Evolutionary conservation across 2,113 vertebrate genomes (phyloP), one percentile per base, ranked within the genome.

Genomic region (Turdus rufiventris): DNA sequence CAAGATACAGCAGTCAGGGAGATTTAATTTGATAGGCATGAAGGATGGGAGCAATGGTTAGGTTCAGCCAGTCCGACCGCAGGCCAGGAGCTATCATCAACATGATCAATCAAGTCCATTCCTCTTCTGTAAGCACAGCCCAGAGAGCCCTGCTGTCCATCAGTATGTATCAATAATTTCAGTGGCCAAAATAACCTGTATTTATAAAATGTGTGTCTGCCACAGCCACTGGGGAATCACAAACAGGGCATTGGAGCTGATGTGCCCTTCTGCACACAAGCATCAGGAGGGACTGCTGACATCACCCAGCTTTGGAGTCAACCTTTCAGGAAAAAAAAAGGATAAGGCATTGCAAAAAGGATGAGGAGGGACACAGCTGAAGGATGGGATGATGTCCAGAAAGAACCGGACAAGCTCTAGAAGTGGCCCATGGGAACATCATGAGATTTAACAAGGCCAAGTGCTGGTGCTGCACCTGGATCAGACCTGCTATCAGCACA

Each of bases 401-500:
- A 14, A 5, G 13, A 77, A 3, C 8, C 14, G 7, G 29, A 60
- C 19, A 29, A 61, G 9, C 9, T 34, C 5, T 2, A 26, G n/a
- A 19, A 40, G 6, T 40, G 16, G 14, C 5, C 6, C 18, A n/a
- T 7, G 14, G 38, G 24, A 74, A 34, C 5, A 14, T 10, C 1
- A 60, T 21, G 16, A 14, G 2, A 3, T 3, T 40, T 31, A 60
- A n/a, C 7, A 53, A 2, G n/a, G 0, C 10, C 29, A 40, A 31
- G 16, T 38, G 23, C 28, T n/a, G 33, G 2, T 24, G 12, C 36
- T 73, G 23, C 43, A n/a, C 5, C 18, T 29, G 38, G 25, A 1
- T 9, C 0, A 0, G 51, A 5, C 0, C 33, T 51, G 0, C 1
- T 38, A 11, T 0, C 60, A 66, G n/a, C 31, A 2, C 36, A 45